phyloP scores from a whole-genome alignment of 1,140 invertebrate species.

The Drosophila triauraria region DNA sequence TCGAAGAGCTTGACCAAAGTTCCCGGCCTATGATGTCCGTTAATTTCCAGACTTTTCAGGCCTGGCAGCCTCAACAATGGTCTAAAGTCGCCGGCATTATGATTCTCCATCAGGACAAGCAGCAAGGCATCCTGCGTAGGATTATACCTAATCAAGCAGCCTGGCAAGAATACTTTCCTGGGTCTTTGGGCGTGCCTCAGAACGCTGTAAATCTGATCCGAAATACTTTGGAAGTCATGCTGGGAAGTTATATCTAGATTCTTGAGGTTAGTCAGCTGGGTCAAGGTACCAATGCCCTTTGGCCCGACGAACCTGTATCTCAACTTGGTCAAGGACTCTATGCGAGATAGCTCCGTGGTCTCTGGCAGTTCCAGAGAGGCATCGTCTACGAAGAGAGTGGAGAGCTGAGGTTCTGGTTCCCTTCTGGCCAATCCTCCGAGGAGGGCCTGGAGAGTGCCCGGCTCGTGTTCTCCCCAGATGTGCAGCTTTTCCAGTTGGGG shows the following conservation, averaged over 20 bases:
- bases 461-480: neutral
- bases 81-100: neutral
- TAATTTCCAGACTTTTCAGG: neutral
- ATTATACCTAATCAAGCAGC: neutral
- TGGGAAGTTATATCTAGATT: neutral
- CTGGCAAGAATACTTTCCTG: neutral
- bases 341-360: neutral
- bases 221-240: neutral
- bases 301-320: neutral
- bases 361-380: neutral
- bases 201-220: neutral
- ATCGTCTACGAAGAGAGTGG: neutral
- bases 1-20: neutral
- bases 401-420: neutral
- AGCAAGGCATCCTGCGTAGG: neutral
- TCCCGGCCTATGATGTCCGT: neutral
- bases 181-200: neutral
- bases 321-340: neutral
- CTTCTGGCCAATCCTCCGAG: neutral
- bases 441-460: neutral
- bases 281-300: neutral
- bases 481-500: neutral
- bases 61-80: neutral
- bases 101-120: neutral
- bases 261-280: neutral